phyloP scores from a whole-genome alignment of 2,113 vertebrate species.

The Alethe diademata region DNA sequence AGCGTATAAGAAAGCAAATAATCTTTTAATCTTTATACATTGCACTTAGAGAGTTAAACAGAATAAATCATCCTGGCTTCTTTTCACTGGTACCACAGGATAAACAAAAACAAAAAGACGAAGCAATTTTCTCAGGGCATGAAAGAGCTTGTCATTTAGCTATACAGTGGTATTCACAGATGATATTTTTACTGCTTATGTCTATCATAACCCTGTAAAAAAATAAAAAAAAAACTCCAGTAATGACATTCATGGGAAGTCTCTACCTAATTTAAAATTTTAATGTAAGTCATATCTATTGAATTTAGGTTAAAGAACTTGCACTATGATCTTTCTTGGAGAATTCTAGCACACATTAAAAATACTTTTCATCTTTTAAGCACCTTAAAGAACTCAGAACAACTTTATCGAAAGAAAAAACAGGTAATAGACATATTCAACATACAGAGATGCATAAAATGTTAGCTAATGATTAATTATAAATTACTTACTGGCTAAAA shows the following conservation, averaged over 20 bases:
- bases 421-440: neutral
- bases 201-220: neutral
- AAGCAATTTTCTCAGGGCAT: conserved; percentile 4
- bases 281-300: neutral
- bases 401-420: neutral
- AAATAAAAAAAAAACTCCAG: neutral
- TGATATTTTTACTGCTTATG: neutral
- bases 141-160: neutral
- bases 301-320: neutral
- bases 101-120: conserved; percentile 6
- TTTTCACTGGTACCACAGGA: neutral
- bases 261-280: neutral
- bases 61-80: neutral
- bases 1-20: neutral
- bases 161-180: neutral
- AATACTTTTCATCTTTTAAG: neutral
- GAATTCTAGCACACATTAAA: neutral
- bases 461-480: neutral
- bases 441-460: neutral
- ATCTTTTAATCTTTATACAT: neutral
- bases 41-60: neutral
- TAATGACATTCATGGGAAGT: neutral
- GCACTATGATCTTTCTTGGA: neutral
- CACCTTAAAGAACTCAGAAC: neutral
- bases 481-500: neutral